Evolutionary conservation across 2,113 vertebrate species (phyloP), one percentile per base, ranked within the genome.

Genomic region (Ceuthmochares aereus): DNA sequence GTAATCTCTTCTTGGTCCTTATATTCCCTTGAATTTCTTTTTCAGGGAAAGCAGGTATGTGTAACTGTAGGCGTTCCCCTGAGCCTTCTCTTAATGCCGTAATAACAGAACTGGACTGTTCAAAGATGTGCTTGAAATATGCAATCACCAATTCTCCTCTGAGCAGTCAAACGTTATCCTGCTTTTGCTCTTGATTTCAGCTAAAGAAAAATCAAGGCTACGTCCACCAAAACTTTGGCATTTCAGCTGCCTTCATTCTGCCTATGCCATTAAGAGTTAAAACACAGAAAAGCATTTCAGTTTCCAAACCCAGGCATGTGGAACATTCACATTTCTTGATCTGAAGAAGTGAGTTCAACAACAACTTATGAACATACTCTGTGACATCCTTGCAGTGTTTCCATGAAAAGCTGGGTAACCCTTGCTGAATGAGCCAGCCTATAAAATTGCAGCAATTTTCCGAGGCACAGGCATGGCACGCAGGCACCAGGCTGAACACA

Each of bases 171-270:
- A 68, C 22, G 20, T 49, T 64, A 37, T 34, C 86, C 34, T 75
- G 40, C 32, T 30, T 92, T 72, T 90, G 25, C 70, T 96, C 85
- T 90, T 91, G 45, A 90, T 94, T 93, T 96, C 78, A 42, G 32
- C 81, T 90, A 72, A 87, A 89, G 36, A 89, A 78, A 95, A 96
- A 76, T 85, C 45, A 79, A 92, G 91, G 45, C 26, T 88, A 21
- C 82, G 55, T 36, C 49, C 76, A 78, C 77, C 69, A 73, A 93
- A 97, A 89, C 36, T 67, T 47, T 1, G 19, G 8, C 37, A 59
- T 82, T 68, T 64, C 82, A 86, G 25, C 62, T 87, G 36, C 66
- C 83, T 91, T 69, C 32, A 16, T 77, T 93, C 78, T 60, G 52
- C 20, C 40, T 88, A 91, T 93, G 42, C 47, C 30, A 79, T 45